Conservation (phyloP, 2,888 invertebrate species). For the Dicranocentrus wangi region DNA sequence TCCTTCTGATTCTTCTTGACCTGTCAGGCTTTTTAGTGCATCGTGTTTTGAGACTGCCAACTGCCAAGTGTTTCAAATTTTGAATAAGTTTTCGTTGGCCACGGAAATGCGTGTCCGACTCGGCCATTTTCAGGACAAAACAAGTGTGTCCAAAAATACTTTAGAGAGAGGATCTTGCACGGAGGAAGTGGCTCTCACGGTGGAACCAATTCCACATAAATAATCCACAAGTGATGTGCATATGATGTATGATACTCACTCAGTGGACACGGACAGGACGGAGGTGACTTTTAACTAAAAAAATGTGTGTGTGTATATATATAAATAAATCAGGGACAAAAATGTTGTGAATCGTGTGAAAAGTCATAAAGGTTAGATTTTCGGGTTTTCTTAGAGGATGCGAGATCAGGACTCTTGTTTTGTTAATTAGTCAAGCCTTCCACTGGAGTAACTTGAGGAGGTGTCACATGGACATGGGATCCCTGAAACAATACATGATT, state of each 20-base stretch:
- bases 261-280: background rate
- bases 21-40: slow-evolving; percentile 40
- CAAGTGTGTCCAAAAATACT: slow-evolving; percentile 56
- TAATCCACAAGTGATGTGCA: background rate
- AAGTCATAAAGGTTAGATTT: background rate
- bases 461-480: too few species aligned
- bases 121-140: slow-evolving; percentile 58
- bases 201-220: slow-evolving; percentile 19
- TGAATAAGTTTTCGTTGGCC: slow-evolving; percentile 43
- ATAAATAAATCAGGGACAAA: slow-evolving; percentile 15
- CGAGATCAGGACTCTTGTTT: slow-evolving; percentile 47
- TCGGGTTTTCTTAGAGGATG: slow-evolving; percentile 41
- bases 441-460: too few species aligned
- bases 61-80: slow-evolving; percentile 59
- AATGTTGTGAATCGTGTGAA: slow-evolving; percentile 41
- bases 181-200: slow-evolving; percentile 35
- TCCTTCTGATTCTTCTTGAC: slow-evolving; percentile 43
- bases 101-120: slow-evolving; percentile 48
- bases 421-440: slow-evolving; percentile 49
- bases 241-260: background rate
- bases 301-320: too few species aligned
- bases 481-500: too few species aligned
- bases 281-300: too few species aligned
- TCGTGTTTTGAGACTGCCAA: slow-evolving; percentile 25
- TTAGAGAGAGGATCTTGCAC: background rate